These are phyloP conservation scores for Diaperis boleti DNA, from an alignment of 2,888 invertebrate species.

Conservation along the genomic window DNA sequence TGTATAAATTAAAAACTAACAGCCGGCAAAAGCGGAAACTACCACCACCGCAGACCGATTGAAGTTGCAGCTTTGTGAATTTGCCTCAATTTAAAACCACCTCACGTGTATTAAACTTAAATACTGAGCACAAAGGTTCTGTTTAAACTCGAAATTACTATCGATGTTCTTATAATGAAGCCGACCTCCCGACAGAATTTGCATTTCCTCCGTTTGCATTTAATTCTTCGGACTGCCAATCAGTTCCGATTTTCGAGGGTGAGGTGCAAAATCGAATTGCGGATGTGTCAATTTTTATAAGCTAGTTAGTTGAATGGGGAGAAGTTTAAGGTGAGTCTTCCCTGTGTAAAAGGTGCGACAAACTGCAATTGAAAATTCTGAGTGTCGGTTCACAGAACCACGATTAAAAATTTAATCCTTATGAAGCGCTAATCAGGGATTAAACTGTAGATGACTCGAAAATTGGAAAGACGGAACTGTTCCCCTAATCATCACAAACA, in stretches of 20 bases:
- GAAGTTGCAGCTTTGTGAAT: background rate
- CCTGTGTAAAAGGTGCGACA: too few species aligned
- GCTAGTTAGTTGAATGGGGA: too few species aligned
- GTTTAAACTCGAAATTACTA: slow-evolving; percentile 32
- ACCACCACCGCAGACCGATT: background rate
- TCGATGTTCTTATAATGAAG: slow-evolving; percentile 36
- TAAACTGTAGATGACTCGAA: too few species aligned
- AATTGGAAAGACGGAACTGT: background rate
- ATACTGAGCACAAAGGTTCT: slow-evolving; percentile 30
- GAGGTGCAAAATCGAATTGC: too few species aligned
- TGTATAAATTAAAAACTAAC: background rate
- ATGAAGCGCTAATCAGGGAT: too few species aligned
- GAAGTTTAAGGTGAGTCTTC: too few species aligned
- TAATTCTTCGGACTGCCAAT: slow-evolving; percentile 11
- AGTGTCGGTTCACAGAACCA: too few species aligned
- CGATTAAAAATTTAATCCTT: too few species aligned
- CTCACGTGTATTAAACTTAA: slow-evolving; percentile 35
- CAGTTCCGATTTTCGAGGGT: background rate
- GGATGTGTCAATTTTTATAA: too few species aligned
- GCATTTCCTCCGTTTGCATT: slow-evolving; percentile 11
- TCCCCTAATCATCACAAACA: background rate
- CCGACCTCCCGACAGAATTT: slow-evolving; percentile 17
- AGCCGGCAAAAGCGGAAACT: too few species aligned
- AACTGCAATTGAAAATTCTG: too few species aligned
- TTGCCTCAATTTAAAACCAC: slow-evolving; percentile 23